These are phyloP conservation scores for Hemichromis elongatus DNA, from an alignment of 2,113 vertebrate genomes.

Conservation along the genomic window DNA sequence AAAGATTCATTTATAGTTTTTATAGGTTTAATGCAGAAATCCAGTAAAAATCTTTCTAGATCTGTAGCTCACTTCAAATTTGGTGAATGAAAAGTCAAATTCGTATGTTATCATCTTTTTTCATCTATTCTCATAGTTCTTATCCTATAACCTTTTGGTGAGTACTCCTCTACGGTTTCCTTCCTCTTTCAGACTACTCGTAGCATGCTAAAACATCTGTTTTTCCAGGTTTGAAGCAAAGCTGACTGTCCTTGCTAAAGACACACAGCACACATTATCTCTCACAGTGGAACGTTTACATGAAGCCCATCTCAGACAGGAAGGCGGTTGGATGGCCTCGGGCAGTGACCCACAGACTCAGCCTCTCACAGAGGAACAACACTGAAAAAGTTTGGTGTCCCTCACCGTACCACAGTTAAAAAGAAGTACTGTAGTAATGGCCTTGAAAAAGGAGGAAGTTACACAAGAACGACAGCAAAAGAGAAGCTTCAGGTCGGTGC, in stretches of 20 bases:
- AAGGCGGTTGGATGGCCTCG: slow-evolving; percentile 34
- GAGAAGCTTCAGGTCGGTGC: slow-evolving; percentile 31
- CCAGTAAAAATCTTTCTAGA: neutral
- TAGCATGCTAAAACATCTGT: neutral
- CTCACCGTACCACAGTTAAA: slow-evolving; percentile 9
- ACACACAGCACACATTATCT: slow-evolving; percentile 7
- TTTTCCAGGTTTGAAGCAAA: neutral
- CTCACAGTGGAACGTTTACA: slow-evolving; percentile 22
- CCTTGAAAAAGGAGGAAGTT: slow-evolving; percentile 51
- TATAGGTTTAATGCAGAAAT: neutral
- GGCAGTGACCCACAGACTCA: slow-evolving; percentile 14
- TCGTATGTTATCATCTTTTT: neutral
- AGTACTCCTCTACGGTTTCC: neutral
- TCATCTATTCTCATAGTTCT: neutral
- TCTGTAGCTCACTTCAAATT: neutral
- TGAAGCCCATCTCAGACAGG: slow-evolving; percentile 44
- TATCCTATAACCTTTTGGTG: neutral
- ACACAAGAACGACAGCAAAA: slow-evolving; percentile 21
- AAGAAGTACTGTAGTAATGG: slow-evolving; percentile 30
- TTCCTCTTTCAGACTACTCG: neutral
- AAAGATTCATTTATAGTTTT: neutral
- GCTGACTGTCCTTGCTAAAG: neutral
- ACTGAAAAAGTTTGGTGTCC: slow-evolving; percentile 24
- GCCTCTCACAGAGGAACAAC: slow-evolving; percentile 22
- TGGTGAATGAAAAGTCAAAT: neutral